Conservation (phyloP, 2,888 invertebrate species). For the Ptilodon capucinus region DNA sequence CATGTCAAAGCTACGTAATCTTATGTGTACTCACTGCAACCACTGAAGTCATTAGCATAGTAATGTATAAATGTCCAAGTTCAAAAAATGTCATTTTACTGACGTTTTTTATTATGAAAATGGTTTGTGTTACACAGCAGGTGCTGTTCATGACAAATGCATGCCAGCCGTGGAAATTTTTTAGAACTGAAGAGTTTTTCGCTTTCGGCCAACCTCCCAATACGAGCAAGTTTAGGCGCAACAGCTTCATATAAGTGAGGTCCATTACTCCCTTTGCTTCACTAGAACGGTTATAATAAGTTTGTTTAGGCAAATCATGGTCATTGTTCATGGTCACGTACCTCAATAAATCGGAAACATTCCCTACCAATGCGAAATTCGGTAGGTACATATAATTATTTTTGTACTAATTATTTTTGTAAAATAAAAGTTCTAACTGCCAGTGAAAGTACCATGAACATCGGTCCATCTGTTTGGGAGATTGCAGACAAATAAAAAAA, state of each 20-base stretch:
- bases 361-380: too few species aligned
- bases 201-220: background rate
- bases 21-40: background rate
- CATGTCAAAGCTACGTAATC: too few species aligned
- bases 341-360: too few species aligned
- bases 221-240: background rate
- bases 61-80: background rate
- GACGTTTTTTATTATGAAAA: background rate
- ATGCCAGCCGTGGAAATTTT: background rate
- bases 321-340: too few species aligned
- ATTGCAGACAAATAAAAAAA: too few species aligned
- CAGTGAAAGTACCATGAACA: too few species aligned
- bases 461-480: too few species aligned
- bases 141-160: background rate
- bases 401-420: too few species aligned
- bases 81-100: background rate
- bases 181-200: background rate
- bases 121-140: background rate
- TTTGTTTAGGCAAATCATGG: too few species aligned
- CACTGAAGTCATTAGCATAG: background rate
- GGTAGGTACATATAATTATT: too few species aligned
- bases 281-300: background rate
- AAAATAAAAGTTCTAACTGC: too few species aligned
- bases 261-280: background rate
- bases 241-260: background rate